Evolutionary conservation across 1,140 invertebrate genomes (phyloP).

Genomic region (Daktulosphaira vitifoliae): DNA sequence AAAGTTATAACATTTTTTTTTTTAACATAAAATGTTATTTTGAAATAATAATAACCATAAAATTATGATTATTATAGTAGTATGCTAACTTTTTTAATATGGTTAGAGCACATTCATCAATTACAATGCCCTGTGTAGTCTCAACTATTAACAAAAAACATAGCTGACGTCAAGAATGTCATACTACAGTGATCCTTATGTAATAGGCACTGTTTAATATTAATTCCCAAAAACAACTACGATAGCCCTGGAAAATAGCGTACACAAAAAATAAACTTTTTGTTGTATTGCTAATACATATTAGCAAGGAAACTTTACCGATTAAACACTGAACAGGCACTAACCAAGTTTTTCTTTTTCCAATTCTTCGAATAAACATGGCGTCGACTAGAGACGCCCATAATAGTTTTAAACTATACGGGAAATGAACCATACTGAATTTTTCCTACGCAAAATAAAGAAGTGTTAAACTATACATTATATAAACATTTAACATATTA

Average conservation of each 20-base stretch:
- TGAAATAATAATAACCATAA: too few species aligned
- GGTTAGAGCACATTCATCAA: constrained; percentile 98
- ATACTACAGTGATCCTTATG: constrained; percentile 62
- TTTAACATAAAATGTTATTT: too few species aligned
- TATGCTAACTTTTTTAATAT: constrained; percentile 79
- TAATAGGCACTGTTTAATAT: constrained; percentile 67
- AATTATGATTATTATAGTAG: too few species aligned
- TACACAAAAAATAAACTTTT: not conserved
- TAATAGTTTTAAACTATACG: constrained; percentile 93
- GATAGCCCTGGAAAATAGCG: constrained; percentile 45
- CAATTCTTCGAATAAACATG: constrained; percentile 70
- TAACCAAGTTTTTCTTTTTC: constrained; percentile 93
- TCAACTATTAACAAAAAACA: constrained; percentile 88
- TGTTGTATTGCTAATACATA: too few species aligned
- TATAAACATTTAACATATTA: too few species aligned
- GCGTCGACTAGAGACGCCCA: constrained; percentile 98
- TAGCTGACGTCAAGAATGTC: constrained; percentile 67
- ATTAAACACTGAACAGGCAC: constrained; percentile 82
- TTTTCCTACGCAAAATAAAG: constrained; percentile 63
- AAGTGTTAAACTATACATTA: too few species aligned
- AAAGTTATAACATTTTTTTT: too few species aligned
- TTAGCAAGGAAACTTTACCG: too few species aligned
- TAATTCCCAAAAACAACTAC: constrained; percentile 72
- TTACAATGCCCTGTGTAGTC: constrained; percentile 99
- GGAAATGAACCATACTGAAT: constrained; percentile 97